Conservation (phyloP, 2,113 vertebrate species). For the Pomatorhinus ruficollis region DNA sequence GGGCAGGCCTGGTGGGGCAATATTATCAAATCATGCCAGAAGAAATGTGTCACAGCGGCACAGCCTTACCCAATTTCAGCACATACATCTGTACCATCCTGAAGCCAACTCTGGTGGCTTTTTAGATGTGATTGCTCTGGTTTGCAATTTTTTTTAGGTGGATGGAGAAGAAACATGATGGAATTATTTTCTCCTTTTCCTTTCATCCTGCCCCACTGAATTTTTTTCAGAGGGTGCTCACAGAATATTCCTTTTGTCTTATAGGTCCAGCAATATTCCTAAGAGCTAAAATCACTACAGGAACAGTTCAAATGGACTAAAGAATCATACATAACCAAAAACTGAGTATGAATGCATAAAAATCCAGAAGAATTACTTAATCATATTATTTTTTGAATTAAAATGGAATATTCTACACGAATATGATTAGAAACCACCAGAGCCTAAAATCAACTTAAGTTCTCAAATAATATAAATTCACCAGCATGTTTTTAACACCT, state of each 20-base stretch:
- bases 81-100: background rate
- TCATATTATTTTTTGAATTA: background rate
- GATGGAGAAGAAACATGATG: background rate
- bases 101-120: background rate
- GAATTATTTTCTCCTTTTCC: background rate
- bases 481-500: background rate
- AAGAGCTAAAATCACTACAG: background rate
- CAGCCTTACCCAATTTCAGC: background rate
- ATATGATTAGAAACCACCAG: background rate
- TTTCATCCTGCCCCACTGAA: background rate
- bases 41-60: background rate
- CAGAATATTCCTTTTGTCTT: background rate
- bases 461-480: background rate
- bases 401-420: background rate
- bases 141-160: rapidly evolving
- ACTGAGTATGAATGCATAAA: background rate
- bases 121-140: background rate
- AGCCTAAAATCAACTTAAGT: background rate
- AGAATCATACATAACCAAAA: background rate
- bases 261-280: background rate
- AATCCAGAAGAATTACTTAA: background rate
- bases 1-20: background rate
- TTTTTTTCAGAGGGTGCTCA: background rate
- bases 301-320: background rate
- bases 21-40: background rate